Evolutionary conservation across 1,140 invertebrate genomes (phyloP).

Genomic region (Eubasilissa regina): DNA sequence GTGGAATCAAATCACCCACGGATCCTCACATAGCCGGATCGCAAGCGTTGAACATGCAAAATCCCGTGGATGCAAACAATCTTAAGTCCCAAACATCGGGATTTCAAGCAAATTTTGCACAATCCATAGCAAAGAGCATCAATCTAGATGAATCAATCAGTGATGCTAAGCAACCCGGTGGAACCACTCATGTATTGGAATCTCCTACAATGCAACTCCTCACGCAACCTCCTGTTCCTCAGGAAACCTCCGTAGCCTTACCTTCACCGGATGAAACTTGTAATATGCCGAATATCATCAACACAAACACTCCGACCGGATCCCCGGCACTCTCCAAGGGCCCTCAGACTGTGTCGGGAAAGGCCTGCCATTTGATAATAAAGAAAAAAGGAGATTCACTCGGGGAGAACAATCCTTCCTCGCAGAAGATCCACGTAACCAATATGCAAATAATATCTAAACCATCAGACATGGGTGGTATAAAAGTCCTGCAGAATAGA

Average conservation of each 20-base stretch:
- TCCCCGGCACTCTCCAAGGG: slow-evolving; percentile 62
- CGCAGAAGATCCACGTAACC: slow-evolving; percentile 66
- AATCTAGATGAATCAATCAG: slow-evolving; percentile 65
- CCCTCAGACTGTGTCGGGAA: slow-evolving; percentile 62
- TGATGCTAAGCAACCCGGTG: slow-evolving; percentile 66
- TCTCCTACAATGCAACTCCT: slow-evolving; percentile 67
- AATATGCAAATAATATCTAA: slow-evolving; percentile 70
- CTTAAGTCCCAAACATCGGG: slow-evolving; percentile 55
- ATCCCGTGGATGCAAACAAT: slow-evolving; percentile 43
- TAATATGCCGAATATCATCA: slow-evolving; percentile 3
- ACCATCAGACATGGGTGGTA: slow-evolving; percentile 62
- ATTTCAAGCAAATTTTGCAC: slow-evolving; percentile 69
- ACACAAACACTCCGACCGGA: slow-evolving; percentile 59
- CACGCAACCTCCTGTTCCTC: slow-evolving; percentile 65
- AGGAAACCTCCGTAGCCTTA: slow-evolving; percentile 64
- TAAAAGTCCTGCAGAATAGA: slow-evolving; percentile 68
- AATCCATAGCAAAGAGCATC: slow-evolving; percentile 66
- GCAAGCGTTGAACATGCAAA: slow-evolving; percentile 54
- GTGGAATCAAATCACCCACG: slow-evolving; percentile 58
- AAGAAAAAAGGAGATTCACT: slow-evolving; percentile 63
- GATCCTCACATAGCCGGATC: slow-evolving; percentile 56
- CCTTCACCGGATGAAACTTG: slow-evolving; percentile 62
- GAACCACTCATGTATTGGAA: slow-evolving; percentile 63
- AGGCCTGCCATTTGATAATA: slow-evolving; percentile 68
- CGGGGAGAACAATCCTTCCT: slow-evolving; percentile 60